A percentile compares a stretch with the other conserved stretches of the same genome.
Conservation (phyloP, 2,888 invertebrate species). For the Lamproptera curius region DNA sequence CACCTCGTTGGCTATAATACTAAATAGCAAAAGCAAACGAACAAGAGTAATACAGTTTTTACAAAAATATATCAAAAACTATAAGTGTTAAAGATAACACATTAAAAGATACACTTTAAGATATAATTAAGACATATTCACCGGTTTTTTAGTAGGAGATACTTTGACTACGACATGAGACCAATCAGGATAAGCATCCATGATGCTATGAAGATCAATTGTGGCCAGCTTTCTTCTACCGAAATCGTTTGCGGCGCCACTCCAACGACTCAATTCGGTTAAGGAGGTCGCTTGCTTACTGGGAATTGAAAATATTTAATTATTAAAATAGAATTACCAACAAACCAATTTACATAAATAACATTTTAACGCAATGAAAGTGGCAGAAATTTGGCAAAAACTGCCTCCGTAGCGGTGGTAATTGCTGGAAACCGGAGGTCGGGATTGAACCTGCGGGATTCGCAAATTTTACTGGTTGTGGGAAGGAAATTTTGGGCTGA, state of each 20-base stretch:
- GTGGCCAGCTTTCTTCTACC: conserved; percentile 68
- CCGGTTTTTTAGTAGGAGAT: conserved; percentile 79
- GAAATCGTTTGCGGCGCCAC: conserved; percentile 47
- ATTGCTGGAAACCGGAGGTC: background rate
- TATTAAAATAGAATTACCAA: background rate
- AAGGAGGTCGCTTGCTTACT: conserved; percentile 60
- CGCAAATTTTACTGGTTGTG: too few species aligned
- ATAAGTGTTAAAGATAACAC: too few species aligned
- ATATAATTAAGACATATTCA: conserved; percentile 49
- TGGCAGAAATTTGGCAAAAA: background rate
- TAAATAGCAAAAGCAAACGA: too few species aligned
- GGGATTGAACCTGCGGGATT: too few species aligned
- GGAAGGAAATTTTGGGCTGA: too few species aligned
- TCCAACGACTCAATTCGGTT: conserved; percentile 59
- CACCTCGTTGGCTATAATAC: too few species aligned
- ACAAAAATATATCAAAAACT: too few species aligned
- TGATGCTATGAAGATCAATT: conserved; percentile 80
- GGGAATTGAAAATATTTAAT: conserved; percentile 27
- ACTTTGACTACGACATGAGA: conserved; percentile 85
- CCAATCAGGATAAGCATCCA: conserved; percentile 73
- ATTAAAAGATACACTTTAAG: too few species aligned
- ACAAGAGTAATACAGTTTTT: too few species aligned
- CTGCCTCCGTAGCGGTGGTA: background rate
- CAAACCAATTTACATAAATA: too few species aligned
- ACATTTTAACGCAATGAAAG: too few species aligned